A percentile compares a stretch with the other conserved stretches of the same genome.
Conservation (phyloP, 2,888 invertebrate species). For the Balanococcus diminutus region DNA sequence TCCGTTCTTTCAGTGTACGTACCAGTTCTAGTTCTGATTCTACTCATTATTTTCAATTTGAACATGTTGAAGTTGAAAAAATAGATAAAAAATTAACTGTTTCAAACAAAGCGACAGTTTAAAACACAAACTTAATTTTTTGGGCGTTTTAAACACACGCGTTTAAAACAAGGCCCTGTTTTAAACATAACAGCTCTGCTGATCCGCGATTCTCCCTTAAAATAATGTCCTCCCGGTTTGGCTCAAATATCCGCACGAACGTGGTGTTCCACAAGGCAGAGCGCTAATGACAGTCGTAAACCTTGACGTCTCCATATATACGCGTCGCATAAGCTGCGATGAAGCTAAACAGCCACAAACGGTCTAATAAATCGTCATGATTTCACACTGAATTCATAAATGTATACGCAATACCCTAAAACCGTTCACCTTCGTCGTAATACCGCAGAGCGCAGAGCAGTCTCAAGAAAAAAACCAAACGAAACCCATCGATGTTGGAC, state of each 20-base stretch:
- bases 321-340: not conserved
- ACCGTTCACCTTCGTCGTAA: conserved; percentile 1
- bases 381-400: conserved; percentile 2
- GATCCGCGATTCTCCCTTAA: not conserved
- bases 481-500: not conserved
- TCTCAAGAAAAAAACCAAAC: not conserved
- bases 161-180: too few relatives aligned
- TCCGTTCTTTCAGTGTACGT: too few relatives aligned
- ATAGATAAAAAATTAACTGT: too few relatives aligned
- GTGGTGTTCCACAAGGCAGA: not conserved
- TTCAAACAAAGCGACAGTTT: too few relatives aligned
- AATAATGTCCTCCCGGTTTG: not conserved
- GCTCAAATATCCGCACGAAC: not conserved
- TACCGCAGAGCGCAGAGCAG: not conserved
- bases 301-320: conserved; percentile 7
- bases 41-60: too few relatives aligned
- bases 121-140: too few relatives aligned
- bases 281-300: not conserved
- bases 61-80: too few relatives aligned
- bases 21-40: too few relatives aligned
- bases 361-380: not conserved
- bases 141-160: too few relatives aligned
- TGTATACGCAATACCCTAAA: conserved; percentile 19
- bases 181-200: too few relatives aligned
- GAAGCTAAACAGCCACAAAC: not conserved